Conservation (phyloP, 2,888 invertebrate species). For the Cremastinae sp. region DNA sequence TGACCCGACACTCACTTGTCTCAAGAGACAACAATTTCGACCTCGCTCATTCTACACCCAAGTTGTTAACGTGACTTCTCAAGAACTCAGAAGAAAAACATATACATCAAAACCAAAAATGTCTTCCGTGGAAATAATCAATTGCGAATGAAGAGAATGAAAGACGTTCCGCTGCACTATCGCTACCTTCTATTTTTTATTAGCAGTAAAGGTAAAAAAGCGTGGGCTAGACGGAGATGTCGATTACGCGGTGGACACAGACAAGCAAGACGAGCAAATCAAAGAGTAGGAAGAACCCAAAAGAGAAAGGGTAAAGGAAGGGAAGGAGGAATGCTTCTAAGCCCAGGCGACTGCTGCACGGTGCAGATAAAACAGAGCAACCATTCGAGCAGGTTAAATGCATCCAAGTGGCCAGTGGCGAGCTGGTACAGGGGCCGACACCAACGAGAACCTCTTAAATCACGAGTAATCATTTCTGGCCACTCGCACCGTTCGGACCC, state of each 20-base stretch:
- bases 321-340: constrained; percentile 62
- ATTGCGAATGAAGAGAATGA: neutral
- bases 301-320: constrained; percentile 41
- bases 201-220: too few species aligned
- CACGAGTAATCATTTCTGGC: constrained; percentile 72
- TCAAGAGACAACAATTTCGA: constrained; percentile 65
- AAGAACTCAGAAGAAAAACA: too few species aligned
- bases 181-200: neutral
- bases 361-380: constrained; percentile 74
- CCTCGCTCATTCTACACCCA: neutral
- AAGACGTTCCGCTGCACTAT: neutral
- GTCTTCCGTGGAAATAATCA: neutral
- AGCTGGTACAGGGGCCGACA: constrained; percentile 63
- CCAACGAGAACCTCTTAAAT: constrained; percentile 70
- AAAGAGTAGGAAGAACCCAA: constrained; percentile 13
- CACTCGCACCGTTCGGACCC: constrained; percentile 64
- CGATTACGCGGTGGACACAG: constrained; percentile 34
- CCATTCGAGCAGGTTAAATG: constrained; percentile 68
- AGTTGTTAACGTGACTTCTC: neutral
- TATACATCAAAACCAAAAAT: too few species aligned
- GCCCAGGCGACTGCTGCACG: constrained; percentile 71
- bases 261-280: constrained; percentile 27
- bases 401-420: constrained; percentile 64
- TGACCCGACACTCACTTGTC: constrained; percentile 70
- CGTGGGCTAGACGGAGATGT: constrained; percentile 2